A percentile compares a stretch with the other conserved stretches of the same genome.
Evolutionary conservation across 1,140 invertebrate species (phyloP).

Genomic region (Diachasma alloeum): DNA sequence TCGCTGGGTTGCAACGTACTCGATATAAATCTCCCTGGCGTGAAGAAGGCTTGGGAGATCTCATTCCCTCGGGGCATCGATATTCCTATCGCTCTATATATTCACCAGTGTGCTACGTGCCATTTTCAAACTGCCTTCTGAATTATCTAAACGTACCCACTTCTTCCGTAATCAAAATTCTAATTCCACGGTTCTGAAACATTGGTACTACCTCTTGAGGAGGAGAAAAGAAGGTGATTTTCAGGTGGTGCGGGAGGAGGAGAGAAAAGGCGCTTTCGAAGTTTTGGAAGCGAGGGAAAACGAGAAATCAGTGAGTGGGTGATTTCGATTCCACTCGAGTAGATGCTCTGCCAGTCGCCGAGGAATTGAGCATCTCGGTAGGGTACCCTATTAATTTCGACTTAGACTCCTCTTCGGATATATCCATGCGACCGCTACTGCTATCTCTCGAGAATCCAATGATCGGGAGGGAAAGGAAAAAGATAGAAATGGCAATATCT

Average conservation of each 20-base stretch:
- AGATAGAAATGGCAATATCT: background rate
- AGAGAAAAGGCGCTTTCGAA: background rate
- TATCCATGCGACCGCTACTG: background rate
- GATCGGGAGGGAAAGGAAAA: background rate
- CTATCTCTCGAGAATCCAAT: background rate
- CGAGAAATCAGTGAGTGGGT: slow-evolving; percentile 19
- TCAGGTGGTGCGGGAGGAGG: background rate
- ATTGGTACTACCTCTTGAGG: slow-evolving; percentile 5
- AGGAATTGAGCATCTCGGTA: background rate
- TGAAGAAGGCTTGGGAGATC: background rate
- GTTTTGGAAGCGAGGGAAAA: background rate
- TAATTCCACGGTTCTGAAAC: slow-evolving; percentile 27
- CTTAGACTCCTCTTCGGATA: background rate
- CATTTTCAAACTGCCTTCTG: background rate
- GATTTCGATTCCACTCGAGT: slow-evolving; percentile 19
- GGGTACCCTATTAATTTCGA: slow-evolving; percentile 22
- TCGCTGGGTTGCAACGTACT: slow-evolving; percentile 1
- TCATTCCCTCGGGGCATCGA: slow-evolving; percentile 11
- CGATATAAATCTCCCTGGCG: slow-evolving; percentile 14
- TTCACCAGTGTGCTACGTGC: background rate
- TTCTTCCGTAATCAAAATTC: slow-evolving; percentile 25
- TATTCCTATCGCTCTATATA: slow-evolving; percentile 12
- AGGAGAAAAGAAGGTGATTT: background rate
- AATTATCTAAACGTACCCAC: slow-evolving; percentile 4
- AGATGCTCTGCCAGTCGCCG: background rate